A percentile compares a stretch with the other conserved stretches of the same genome.
Conservation (phyloP, 2,113 vertebrate species). For the Electrona antarctica region DNA sequence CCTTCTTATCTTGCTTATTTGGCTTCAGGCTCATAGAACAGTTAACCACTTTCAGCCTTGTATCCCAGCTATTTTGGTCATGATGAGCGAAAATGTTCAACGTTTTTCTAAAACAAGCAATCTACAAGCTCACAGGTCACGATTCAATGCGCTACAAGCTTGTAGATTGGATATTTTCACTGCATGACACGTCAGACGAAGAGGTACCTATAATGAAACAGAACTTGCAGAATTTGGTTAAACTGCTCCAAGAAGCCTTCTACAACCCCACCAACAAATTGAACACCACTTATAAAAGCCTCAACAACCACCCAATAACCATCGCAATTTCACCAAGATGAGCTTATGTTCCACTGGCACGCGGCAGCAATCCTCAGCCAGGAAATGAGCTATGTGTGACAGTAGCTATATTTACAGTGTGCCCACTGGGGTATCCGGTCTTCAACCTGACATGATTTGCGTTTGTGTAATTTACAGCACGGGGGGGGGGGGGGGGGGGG, state of each 20-base stretch:
- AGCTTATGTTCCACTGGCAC: neutral
- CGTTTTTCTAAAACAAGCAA: too few relatives aligned
- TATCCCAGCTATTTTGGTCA: too few relatives aligned
- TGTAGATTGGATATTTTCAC: too few relatives aligned
- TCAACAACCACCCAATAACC: neutral
- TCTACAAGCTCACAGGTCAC: too few relatives aligned
- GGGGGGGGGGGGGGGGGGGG: neutral
- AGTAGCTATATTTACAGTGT: constrained; percentile 44
- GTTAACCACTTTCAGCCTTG: too few relatives aligned
- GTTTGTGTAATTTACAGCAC: constrained; percentile 48
- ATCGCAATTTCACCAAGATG: constrained; percentile 11
- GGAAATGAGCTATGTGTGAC: constrained; percentile 34
- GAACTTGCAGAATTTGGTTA: neutral
- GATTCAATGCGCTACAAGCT: too few relatives aligned
- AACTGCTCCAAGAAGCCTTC: neutral
- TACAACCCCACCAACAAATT: neutral
- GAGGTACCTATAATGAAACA: too few relatives aligned
- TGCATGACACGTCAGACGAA: too few relatives aligned
- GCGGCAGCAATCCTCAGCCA: constrained; percentile 29
- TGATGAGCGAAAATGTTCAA: too few relatives aligned
- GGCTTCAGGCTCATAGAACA: too few relatives aligned
- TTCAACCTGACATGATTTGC: constrained; percentile 54
- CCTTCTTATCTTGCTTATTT: too few relatives aligned
- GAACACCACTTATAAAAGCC: neutral
- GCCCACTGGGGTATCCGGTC: constrained; percentile 27